phyloP scores from a whole-genome alignment of 2,888 invertebrate genomes.

The Andrena dorsata region DNA sequence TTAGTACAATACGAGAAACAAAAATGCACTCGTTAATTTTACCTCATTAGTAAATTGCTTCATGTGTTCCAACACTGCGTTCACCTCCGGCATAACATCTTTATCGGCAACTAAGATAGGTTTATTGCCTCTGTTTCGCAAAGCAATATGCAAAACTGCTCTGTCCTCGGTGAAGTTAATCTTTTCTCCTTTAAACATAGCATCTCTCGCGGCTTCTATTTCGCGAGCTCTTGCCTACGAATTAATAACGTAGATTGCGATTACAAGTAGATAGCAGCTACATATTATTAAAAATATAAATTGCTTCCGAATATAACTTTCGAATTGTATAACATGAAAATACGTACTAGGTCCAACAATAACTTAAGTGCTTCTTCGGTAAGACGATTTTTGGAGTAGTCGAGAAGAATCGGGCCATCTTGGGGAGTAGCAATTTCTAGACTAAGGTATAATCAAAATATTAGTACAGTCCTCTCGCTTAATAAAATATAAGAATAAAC shows the following conservation, averaged over 20 bases:
- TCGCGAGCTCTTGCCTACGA: conserved; percentile 89
- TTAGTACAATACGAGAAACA: conserved; percentile 16
- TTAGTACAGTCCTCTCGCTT: conserved; percentile 43
- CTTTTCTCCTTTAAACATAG: conserved; percentile 97
- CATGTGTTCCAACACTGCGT: conserved; percentile 97
- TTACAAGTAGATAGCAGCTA: conserved; percentile 3
- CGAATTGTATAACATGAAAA: background rate
- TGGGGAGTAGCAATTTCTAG: conserved; percentile 91
- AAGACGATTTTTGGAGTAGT: conserved; percentile 98
- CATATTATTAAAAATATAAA: background rate
- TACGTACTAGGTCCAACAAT: conserved; percentile 91
- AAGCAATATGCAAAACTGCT: conserved; percentile 97
- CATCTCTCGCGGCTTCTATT: conserved; percentile 94
- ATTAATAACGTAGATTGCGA: conserved; percentile 14
- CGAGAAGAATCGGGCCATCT: conserved; percentile 96
- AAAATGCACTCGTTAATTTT: conserved; percentile 5
- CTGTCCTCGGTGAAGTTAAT: conserved; percentile 99
- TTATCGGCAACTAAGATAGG: conserved; percentile 93
- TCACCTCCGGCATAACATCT: conserved; percentile 97
- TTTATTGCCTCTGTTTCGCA: conserved; percentile 93
- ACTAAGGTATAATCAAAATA: conserved; percentile 85
- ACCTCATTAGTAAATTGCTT: conserved; percentile 95
- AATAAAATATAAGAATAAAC: conserved; percentile 12
- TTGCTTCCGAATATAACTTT: no score
- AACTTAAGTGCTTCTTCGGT: conserved; percentile 91